A percentile compares a stretch with the other conserved stretches of the same genome.
Conservation (phyloP, 2,888 invertebrate species). For the Drosophila incognita region DNA sequence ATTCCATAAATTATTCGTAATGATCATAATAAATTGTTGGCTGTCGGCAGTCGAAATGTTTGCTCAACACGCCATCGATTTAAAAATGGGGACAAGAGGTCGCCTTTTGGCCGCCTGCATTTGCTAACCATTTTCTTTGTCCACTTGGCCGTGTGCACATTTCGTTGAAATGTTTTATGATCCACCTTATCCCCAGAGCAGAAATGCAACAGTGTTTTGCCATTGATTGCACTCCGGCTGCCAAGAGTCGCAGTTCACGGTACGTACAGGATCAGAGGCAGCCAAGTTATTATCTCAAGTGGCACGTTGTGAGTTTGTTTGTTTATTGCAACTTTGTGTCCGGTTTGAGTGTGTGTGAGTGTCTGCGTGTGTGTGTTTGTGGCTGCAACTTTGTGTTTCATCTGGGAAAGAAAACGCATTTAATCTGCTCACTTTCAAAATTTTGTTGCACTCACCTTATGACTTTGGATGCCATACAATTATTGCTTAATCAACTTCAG, state of each 20-base stretch:
- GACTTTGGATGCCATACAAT: not conserved
- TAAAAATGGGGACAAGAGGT: not conserved
- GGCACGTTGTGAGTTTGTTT: slow-evolving; percentile 41
- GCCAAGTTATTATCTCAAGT: slow-evolving; percentile 52
- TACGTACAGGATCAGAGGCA: slow-evolving; percentile 13
- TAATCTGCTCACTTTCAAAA: slow-evolving; percentile 10
- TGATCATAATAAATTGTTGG: slow-evolving; percentile 68
- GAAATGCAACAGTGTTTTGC: slow-evolving; percentile 58
- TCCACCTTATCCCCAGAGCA: slow-evolving; percentile 18
- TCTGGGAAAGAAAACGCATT: slow-evolving; percentile 3
- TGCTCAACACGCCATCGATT: not conserved
- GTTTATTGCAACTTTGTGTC: slow-evolving; percentile 35
- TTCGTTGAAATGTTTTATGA: slow-evolving; percentile 54
- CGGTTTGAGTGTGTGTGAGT: slow-evolving; percentile 10
- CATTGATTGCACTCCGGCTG: slow-evolving; percentile 25
- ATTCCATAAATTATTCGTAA: slow-evolving; percentile 57
- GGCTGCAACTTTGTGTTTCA: slow-evolving; percentile 31
- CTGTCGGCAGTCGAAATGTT: slow-evolving; percentile 24
- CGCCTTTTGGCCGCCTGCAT: slow-evolving; percentile 14
- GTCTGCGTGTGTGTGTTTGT: not conserved
- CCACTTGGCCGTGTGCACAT: slow-evolving; percentile 46
- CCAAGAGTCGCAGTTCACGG: not conserved
- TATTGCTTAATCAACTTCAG: not conserved
- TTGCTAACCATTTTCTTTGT: slow-evolving; percentile 26
- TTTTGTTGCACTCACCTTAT: not conserved